phyloP scores from a whole-genome alignment of 2,888 invertebrate species.

The Metacarcinus magister region DNA sequence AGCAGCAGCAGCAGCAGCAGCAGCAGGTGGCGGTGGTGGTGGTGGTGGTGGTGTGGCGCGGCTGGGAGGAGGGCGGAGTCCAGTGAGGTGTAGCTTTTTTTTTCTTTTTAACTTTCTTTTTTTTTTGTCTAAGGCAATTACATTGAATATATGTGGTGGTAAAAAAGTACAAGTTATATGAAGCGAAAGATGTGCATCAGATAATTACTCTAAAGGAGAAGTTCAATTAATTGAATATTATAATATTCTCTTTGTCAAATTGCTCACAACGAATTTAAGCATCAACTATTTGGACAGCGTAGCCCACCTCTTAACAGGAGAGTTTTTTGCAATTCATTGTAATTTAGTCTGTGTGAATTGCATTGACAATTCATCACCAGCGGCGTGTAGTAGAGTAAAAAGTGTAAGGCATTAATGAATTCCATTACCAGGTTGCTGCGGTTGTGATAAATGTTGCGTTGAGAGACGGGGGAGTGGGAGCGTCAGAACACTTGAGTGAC shows the following conservation, averaged over 20 bases:
- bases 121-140: not conserved
- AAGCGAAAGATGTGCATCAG: constrained; percentile 39
- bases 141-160: not conserved
- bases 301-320: not conserved
- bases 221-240: not conserved
- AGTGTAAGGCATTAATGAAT: not conserved
- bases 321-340: not conserved
- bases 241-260: constrained; percentile 4
- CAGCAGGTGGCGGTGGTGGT: not conserved
- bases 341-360: not conserved
- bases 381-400: not conserved
- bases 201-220: constrained; percentile 29
- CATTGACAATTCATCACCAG: not conserved
- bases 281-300: not conserved
- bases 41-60: not conserved
- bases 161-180: not conserved
- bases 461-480: not conserved
- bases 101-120: not conserved
- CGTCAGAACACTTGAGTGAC: not conserved
- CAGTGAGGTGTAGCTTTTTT: not conserved
- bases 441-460: not conserved
- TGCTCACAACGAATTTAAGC: not conserved
- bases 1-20: not conserved
- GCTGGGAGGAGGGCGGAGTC: constrained; percentile 13
- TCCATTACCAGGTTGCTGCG: not conserved